These are phyloP conservation scores for Telmatherina bonti DNA, from an alignment of 2,797 vertebrate species.

Conservation along the genomic window DNA sequence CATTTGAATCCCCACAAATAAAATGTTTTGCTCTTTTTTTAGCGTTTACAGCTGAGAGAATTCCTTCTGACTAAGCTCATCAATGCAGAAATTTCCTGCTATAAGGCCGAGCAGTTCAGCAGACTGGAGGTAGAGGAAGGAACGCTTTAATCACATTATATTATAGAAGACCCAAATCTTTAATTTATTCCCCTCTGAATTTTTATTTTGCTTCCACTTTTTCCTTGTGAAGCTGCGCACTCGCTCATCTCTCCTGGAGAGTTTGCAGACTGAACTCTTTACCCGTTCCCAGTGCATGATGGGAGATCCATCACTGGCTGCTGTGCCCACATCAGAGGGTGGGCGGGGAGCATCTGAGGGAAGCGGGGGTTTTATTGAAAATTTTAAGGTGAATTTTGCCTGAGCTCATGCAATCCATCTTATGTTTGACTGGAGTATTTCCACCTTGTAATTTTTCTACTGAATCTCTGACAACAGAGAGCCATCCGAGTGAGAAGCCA, in stretches of 20 bases:
- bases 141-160: neutral
- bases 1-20: neutral
- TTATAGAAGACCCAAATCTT: neutral
- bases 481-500: conserved; percentile 92
- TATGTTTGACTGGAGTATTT: neutral
- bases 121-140: conserved; percentile 71
- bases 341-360: conserved; percentile 72
- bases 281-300: conserved; percentile 84
- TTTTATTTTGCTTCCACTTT: neutral
- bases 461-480: conserved; percentile 74
- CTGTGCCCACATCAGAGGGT: conserved; percentile 64
- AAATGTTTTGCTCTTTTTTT: conserved; percentile 18
- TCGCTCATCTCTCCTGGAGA: conserved; percentile 83
- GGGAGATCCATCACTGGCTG: conserved; percentile 68
- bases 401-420: neutral
- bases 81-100: conserved; percentile 87
- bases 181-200: conserved; percentile 9
- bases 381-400: conserved; percentile 78
- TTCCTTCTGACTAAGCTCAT: conserved; percentile 86
- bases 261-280: conserved; percentile 78
- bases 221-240: conserved; percentile 78
- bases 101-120: conserved; percentile 83
- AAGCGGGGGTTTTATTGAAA: conserved; percentile 86
- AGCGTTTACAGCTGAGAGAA: conserved; percentile 79
- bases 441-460: neutral